Conservation (phyloP, 2,113 vertebrate genomes). For the Lutjanus erythropterus region DNA sequence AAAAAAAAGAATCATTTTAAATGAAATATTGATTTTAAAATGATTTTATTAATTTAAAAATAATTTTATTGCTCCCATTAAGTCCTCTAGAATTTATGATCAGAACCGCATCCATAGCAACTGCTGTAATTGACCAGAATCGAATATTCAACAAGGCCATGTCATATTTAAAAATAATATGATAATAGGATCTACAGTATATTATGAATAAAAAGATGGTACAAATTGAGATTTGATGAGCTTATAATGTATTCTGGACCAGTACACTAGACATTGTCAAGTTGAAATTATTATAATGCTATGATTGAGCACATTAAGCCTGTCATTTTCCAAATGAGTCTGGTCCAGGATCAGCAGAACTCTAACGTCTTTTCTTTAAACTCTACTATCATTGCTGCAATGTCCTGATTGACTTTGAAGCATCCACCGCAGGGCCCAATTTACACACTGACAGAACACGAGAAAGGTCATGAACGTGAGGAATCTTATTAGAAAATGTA, state of each 20-base stretch:
- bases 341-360: neutral
- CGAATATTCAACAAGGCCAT: too few relatives aligned
- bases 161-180: neutral
- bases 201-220: neutral
- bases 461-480: conserved; percentile 28
- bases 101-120: too few relatives aligned
- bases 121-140: too few relatives aligned
- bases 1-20: too few relatives aligned
- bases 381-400: neutral
- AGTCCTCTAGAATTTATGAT: too few relatives aligned
- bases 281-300: neutral
- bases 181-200: neutral
- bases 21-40: too few relatives aligned
- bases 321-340: conserved; percentile 16
- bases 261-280: neutral
- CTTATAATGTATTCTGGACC: neutral
- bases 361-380: conserved; percentile 10
- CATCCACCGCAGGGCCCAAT: conserved; percentile 22
- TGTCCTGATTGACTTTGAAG: conserved; percentile 27
- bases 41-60: too few relatives aligned
- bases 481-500: conserved; percentile 40
- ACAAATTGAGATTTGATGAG: neutral
- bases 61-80: too few relatives aligned
- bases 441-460: conserved; percentile 28
- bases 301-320: neutral